Evolutionary conservation across 2,888 invertebrate genomes (phyloP).

Genomic region (Metopia argyrocephala): DNA sequence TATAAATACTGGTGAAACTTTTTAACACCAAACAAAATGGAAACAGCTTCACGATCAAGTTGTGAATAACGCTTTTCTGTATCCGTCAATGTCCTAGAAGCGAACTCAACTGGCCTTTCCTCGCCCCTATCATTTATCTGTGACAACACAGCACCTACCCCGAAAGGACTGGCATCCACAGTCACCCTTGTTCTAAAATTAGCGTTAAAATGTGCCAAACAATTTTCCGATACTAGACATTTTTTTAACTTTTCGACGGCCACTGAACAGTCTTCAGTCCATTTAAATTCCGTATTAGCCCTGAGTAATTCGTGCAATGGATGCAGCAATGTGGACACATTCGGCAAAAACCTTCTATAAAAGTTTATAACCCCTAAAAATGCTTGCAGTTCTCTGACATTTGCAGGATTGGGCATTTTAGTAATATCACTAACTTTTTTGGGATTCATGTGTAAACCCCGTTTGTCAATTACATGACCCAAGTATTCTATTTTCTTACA

Average conservation of each 20-base stretch:
- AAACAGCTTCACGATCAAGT: conserved; percentile 27
- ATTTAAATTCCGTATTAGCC: conserved; percentile 61
- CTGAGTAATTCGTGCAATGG: conserved; percentile 69
- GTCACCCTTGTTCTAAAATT: conserved; percentile 34
- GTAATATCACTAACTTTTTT: conserved; percentile 61
- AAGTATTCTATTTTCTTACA: conserved; percentile 66
- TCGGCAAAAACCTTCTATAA: conserved; percentile 73
- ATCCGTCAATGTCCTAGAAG: conserved; percentile 65
- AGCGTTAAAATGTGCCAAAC: conserved; percentile 65
- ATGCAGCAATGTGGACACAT: conserved; percentile 66
- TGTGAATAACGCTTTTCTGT: conserved; percentile 49
- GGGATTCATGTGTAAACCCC: conserved; percentile 68
- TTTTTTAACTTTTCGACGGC: conserved; percentile 70
- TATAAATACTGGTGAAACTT: conserved; percentile 75
- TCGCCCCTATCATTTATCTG: conserved; percentile 71
- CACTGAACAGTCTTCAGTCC: conserved; percentile 68
- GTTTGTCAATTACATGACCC: conserved; percentile 69
- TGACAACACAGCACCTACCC: conserved; percentile 71
- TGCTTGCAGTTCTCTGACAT: conserved; percentile 61
- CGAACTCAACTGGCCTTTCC: conserved; percentile 74
- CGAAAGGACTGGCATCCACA: conserved; percentile 67
- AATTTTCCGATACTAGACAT: conserved; percentile 59
- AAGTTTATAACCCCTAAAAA: conserved; percentile 74
- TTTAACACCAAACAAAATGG: conserved; percentile 69
- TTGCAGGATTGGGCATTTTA: conserved; percentile 46